Evolutionary conservation across 2,888 invertebrate genomes (phyloP), one percentile per base, ranked within the genome.

Genomic region (Hyposoter dolosus): DNA sequence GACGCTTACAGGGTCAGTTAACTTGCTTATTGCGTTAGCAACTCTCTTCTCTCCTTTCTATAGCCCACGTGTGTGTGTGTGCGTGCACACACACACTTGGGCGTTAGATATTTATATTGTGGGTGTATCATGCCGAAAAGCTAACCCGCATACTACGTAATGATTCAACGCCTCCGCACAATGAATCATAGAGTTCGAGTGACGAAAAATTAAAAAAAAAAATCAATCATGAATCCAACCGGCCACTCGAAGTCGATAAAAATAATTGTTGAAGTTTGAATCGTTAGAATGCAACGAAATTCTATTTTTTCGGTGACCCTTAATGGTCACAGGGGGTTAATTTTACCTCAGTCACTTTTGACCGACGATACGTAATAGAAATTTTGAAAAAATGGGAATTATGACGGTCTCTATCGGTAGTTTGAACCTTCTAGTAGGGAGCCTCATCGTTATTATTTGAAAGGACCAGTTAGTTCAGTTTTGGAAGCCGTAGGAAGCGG

Each of bases 1-100:
- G 15, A 47, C 66, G 78, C 79, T 84, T 63, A 72, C 84, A 75
- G 82, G 82, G 82, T 86, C 82, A 84, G 68, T 82, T 86, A 68
- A 84, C 74, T 82, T 79, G 65, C 17, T 82, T 50, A 75, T 85
- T 85, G 77, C 56, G 19, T 53, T 68, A 47, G 45, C 23, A 60
- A 35, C 66, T 66, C 56, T 50, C 40, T 69, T 65, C 56, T 82
- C 71, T 40, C 74, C 71, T 68, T 53, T 82, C 19, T 76, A 45
- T 43, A 81, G 69, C 43, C 28, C 40, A 9, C 28, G 35, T 9
- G 40, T 28, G 53, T 45, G 17, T 43, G 43, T 19, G 12, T 19
- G 15, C 32, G 50, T 6, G 32, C 35, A 32, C n/a, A 50, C n/a
- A 53, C 17, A 23, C n/a, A 45, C 12, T 28, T 60, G 60, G 3